These are phyloP conservation scores for Sparus aurata DNA, from an alignment of 2,797 vertebrate genomes.

Conservation along the genomic window DNA sequence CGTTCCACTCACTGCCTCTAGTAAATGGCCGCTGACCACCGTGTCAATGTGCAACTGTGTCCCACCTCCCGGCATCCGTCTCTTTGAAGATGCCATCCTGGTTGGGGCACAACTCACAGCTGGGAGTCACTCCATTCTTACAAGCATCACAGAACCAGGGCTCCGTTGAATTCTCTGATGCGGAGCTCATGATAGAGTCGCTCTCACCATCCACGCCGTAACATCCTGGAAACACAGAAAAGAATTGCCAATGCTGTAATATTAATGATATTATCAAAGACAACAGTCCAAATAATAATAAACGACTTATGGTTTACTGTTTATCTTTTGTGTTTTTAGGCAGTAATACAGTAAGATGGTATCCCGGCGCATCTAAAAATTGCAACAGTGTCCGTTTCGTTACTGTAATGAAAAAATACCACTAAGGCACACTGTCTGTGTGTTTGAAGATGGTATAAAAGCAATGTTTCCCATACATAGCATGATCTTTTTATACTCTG, in stretches of 20 bases:
- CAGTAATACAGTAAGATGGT: too few relatives aligned
- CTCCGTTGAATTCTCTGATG: constrained; percentile 98
- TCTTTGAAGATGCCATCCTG: constrained; percentile 99
- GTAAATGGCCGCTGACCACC: constrained; percentile 45
- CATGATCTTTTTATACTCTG: too few relatives aligned
- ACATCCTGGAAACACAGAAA: constrained; percentile 87
- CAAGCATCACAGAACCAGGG: constrained; percentile 99
- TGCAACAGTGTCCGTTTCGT: too few relatives aligned
- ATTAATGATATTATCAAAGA: constrained; percentile 20
- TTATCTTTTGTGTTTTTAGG: too few relatives aligned
- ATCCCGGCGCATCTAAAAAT: too few relatives aligned
- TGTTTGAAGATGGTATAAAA: too few relatives aligned
- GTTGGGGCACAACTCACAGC: constrained; percentile 98
- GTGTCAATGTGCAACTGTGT: constrained; percentile 26
- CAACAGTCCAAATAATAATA: not conserved
- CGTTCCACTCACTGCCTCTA: constrained; percentile 31
- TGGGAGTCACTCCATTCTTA: constrained; percentile 96
- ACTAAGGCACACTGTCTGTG: too few relatives aligned
- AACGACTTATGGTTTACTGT: too few relatives aligned
- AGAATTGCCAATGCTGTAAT: too few relatives aligned
- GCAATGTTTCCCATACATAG: too few relatives aligned
- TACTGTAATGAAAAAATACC: too few relatives aligned
- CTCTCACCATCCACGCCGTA: constrained; percentile 99
- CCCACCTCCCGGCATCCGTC: constrained; percentile 97
- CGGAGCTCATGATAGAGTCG: constrained; percentile 99